Evolutionary conservation across 2,888 invertebrate genomes (phyloP).

Genomic region (Chrysolina haemoptera): DNA sequence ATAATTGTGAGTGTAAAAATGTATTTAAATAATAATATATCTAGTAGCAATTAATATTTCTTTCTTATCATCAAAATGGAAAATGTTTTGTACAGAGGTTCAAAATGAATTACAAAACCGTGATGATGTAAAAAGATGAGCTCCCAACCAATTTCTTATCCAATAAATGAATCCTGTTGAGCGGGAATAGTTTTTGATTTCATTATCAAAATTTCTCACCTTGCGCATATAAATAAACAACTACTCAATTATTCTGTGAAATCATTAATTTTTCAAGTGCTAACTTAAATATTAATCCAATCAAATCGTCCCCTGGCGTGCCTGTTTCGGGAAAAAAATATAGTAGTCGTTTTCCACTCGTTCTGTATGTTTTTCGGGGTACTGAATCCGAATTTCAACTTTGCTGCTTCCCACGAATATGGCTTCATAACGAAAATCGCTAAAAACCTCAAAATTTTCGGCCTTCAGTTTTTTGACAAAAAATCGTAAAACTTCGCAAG

Average conservation of each 20-base stretch:
- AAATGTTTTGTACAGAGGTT: neutral
- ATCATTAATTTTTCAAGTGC: neutral
- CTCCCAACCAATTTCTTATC: constrained; percentile 21
- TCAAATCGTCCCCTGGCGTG: no score
- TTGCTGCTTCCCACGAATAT: no score
- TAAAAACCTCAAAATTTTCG: no score
- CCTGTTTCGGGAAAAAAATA: no score
- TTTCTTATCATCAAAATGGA: constrained; percentile 29
- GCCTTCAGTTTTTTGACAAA: no score
- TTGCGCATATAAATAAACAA: neutral
- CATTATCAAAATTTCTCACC: neutral
- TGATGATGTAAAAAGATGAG: constrained; percentile 16
- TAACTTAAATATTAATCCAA: no score
- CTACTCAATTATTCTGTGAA: neutral
- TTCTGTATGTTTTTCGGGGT: no score
- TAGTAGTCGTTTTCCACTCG: no score
- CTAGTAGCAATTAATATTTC: constrained; percentile 37
- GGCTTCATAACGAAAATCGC: no score
- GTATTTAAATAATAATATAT: constrained; percentile 49
- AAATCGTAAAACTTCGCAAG: no score
- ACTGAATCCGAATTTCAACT: no score
- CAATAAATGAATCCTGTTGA: constrained; percentile 22
- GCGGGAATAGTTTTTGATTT: constrained; percentile 18
- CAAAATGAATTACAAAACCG: neutral
- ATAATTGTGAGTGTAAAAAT: constrained; percentile 52